A percentile compares a stretch with the other conserved stretches of the same genome.
phyloP scores from a whole-genome alignment of 2,113 vertebrate genomes.

The Sarotherodon lohbergeri region DNA sequence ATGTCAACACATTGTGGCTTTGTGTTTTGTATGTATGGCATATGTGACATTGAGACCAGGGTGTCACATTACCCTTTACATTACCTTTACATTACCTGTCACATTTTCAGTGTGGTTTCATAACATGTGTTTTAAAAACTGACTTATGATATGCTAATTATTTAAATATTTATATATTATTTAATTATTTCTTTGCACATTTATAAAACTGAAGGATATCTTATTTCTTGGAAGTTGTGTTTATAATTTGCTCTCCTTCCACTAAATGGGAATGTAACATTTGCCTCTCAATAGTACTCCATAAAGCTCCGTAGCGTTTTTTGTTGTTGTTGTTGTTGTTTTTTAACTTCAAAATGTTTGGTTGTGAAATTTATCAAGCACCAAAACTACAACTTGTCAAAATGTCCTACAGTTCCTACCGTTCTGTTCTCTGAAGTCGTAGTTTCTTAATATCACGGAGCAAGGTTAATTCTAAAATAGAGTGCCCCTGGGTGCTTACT shows the following conservation, averaged over 20 bases:
- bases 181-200: not conserved
- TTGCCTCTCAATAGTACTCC: not conserved
- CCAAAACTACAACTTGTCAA: not conserved
- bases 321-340: not conserved
- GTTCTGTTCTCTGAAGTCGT: accelerated
- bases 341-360: not conserved
- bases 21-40: not conserved
- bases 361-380: accelerated
- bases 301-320: accelerated
- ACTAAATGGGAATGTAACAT: not conserved
- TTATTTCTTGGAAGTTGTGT: not conserved
- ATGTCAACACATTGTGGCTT: not conserved
- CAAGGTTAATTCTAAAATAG: not conserved
- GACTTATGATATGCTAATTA: not conserved
- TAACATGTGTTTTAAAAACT: not conserved
- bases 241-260: not conserved
- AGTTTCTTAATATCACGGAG: not conserved
- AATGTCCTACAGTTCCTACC: not conserved
- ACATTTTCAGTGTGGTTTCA: not conserved
- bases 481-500: not conserved
- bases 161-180: not conserved
- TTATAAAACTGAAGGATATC: not conserved
- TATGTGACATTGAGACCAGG: not conserved
- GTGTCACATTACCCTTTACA: not conserved
- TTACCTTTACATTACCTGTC: not conserved